These are phyloP conservation scores for Cnemophilus loriae DNA, from an alignment of 2,113 vertebrate species.

Conservation along the genomic window DNA sequence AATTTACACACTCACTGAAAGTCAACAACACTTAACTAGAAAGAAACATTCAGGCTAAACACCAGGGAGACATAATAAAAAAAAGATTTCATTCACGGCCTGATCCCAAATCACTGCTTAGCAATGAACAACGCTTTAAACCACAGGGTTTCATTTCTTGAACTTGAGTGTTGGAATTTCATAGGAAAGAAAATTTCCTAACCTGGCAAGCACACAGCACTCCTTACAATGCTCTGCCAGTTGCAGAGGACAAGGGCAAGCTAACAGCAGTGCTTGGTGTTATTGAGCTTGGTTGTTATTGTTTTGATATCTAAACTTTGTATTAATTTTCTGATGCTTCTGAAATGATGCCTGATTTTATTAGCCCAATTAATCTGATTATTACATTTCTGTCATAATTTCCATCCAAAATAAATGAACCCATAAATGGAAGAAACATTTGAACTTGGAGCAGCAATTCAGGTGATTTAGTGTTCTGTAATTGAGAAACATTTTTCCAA, in stretches of 20 bases:
- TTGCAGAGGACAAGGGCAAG: neutral
- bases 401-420: neutral
- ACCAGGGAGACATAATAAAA: neutral
- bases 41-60: neutral
- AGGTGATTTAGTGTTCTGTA: neutral
- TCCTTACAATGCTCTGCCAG: neutral
- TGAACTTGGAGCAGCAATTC: neutral
- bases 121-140: neutral
- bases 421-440: neutral
- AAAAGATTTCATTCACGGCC: neutral
- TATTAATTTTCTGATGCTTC: neutral
- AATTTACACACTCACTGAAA: neutral
- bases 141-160: neutral
- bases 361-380: neutral
- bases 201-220: neutral
- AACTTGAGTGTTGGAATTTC: neutral
- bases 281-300: neutral
- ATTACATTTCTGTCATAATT: neutral
- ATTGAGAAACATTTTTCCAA: neutral
- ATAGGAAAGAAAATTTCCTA: rapidly evolving
- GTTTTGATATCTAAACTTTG: neutral
- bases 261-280: neutral
- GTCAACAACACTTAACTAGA: neutral
- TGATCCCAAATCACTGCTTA: rapidly evolving
- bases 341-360: neutral